Conservation (phyloP, 2,113 vertebrate species). For the Pseudorhombus dupliciocellatus region DNA sequence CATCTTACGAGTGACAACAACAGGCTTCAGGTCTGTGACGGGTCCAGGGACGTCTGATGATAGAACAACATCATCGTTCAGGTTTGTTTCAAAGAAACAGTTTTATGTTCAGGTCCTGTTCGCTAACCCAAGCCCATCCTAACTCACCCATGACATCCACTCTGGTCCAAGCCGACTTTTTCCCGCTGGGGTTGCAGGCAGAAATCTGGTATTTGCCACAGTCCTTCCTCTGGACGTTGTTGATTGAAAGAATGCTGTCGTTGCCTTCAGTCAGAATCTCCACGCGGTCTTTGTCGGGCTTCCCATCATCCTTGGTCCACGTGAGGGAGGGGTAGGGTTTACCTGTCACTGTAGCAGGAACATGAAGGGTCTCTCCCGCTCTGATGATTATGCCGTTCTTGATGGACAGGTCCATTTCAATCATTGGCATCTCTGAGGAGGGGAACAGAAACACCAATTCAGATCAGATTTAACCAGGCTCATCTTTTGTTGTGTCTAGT, state of each 20-base stretch:
- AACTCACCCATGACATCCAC: slow-evolving; percentile 94
- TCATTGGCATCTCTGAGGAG: slow-evolving; percentile 86
- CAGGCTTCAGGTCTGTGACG: slow-evolving; percentile 94
- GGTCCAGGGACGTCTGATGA: slow-evolving; percentile 93
- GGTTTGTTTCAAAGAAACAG: background rate
- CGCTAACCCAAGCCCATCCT: too few species aligned
- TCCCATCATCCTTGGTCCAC: slow-evolving; percentile 89
- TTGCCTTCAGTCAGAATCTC: slow-evolving; percentile 88
- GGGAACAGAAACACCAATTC: slow-evolving; percentile 4
- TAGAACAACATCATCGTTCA: slow-evolving; percentile 17
- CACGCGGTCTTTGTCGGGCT: slow-evolving; percentile 88
- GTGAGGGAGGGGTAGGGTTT: slow-evolving; percentile 88
- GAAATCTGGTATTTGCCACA: slow-evolving; percentile 92
- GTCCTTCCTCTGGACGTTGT: slow-evolving; percentile 88
- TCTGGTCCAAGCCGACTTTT: slow-evolving; percentile 86
- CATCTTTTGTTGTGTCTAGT: rapidly evolving
- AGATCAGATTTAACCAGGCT: background rate
- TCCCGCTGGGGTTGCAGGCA: slow-evolving; percentile 91
- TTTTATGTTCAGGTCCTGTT: background rate
- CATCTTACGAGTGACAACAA: slow-evolving; percentile 97
- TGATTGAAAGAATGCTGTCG: slow-evolving; percentile 86
- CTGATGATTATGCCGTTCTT: slow-evolving; percentile 88
- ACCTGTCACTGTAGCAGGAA: slow-evolving; percentile 92
- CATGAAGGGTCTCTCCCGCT: slow-evolving; percentile 89
- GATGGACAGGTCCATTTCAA: slow-evolving; percentile 90